Evolutionary conservation across 1,140 invertebrate genomes (phyloP).

Genomic region (Sycobia sp.): DNA sequence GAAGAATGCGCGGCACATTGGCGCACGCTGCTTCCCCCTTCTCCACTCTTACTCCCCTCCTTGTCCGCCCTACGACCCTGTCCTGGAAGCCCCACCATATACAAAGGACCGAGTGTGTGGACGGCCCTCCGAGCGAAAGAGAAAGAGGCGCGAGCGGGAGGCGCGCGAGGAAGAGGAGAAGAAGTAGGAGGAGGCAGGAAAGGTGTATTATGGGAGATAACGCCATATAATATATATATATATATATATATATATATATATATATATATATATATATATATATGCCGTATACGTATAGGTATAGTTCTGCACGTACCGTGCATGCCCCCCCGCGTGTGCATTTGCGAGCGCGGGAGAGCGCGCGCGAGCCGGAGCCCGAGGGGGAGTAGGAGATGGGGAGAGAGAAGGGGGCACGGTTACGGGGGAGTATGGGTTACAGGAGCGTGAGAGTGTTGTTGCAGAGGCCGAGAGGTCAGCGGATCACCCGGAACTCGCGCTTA

Average conservation of each 20-base stretch:
- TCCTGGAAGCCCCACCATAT: constrained; percentile 6
- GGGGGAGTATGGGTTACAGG: constrained; percentile 64
- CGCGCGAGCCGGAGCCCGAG: neutral
- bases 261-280: constrained; percentile 10
- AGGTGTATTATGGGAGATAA: constrained; percentile 46
- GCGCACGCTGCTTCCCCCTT: constrained; percentile 22
- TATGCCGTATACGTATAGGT: no score
- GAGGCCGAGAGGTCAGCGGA: constrained; percentile 64
- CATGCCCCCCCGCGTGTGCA: constrained; percentile 24
- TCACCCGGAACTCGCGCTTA: constrained; percentile 64
- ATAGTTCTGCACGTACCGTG: no score
- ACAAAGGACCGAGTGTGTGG: no score
- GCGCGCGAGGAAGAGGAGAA: no score
- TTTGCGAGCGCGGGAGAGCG: constrained; percentile 14
- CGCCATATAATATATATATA: no score
- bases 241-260: no score
- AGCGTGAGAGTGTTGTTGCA: constrained; percentile 64
- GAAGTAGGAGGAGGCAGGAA: no score
- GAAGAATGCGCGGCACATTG: constrained; percentile 49
- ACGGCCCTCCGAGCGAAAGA: constrained; percentile 12
- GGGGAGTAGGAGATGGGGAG: constrained; percentile 21
- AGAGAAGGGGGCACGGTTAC: constrained; percentile 38
- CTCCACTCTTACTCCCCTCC: neutral
- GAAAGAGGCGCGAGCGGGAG: constrained; percentile 12
- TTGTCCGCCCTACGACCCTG: neutral